Base-by-base conservation (phyloP, 1,140 invertebrate species). In the Streblospio benedicti region DNA sequence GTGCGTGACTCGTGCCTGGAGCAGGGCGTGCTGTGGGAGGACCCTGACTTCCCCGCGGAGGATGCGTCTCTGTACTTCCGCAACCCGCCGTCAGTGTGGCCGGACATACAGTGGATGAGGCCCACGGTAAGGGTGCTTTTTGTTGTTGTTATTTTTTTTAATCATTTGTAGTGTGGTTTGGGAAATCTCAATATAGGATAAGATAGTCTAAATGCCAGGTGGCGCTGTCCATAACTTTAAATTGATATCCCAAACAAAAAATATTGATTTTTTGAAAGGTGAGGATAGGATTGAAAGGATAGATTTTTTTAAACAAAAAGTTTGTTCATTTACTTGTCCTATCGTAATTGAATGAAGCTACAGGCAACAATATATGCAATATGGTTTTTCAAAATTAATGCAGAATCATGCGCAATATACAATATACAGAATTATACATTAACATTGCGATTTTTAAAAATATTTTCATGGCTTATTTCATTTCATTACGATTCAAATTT, bases 11-110 rank as follows among this genome's bases (percentile, higher is more conserved):
- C 27, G 20, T 60, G 57, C 47, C 61, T 54, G 33, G 49, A 51
- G 4, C 12, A 18, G 20, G 50, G 50, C 2, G 20, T 25, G 6
- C 57, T 63, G 16, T 63, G 57, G 57, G 57, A 59, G 30, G 57
- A 63, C 43, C 43, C 51, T 16, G 28, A 53, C 18, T 56, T 63
- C 25, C 58, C 57, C 9, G 59, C 57, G n/a, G 31, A 49, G 31
- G 49, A 55, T 4, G 20, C n/a, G 28, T 56, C 57, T n/a, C 1
- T 60, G 18, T 60, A 43, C 30, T 60, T 23, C 51, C 18, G 52
- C 27, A 51, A 52, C 1, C 45, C 51, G 4, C 50, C 59, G 1
- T 41, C 59, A 2, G 35, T 28, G 3, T 31, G 38, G 28, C 28
- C 31, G 25, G 52, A 52, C 4, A 25, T 60, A 25, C 31, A 60